Evolutionary conservation across 92 coral and sea anemone genomes (phyloP), one percentile per base, ranked within the genome.

Genomic region (Virgularia gustaviana): DNA sequence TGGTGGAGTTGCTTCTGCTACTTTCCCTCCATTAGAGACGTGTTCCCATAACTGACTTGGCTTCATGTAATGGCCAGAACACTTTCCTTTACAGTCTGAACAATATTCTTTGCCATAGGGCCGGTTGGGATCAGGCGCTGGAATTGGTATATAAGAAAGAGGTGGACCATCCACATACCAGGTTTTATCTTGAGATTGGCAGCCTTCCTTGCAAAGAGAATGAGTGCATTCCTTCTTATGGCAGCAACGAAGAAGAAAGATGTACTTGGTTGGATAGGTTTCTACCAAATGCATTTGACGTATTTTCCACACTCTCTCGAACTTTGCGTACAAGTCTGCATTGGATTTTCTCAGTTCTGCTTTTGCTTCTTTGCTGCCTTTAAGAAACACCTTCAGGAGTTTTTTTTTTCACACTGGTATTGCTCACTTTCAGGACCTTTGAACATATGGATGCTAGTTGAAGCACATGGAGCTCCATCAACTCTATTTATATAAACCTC

Each of bases 401-500:
- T 76, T 67, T 39, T n/a, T n/a, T 47, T 80, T 57, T 76, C 74
- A 36, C 54, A 72, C 73, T 37, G 79, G 12, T 54, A 63, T n/a
- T 25, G 6, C 0, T n/a, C 63, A 27, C 74, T 76, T 43, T 85
- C 59, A 12, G 79, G 81, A 4, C 91, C 91, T 38, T 83, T 83
- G 68, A 22, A 80, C 7, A 87, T 57, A 60, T 77, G 84, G 37
- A 87, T 75, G 23, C 70, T 43, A 10, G 84, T 82, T 29, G 78
- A 54, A 7, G 85, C 86, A 65, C 91, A 83, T 15, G 91, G 83
- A 0, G 88, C 77, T 66, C 85, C 83, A 54, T 83, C 75, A n/a
- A 87, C 86, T 71, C 91, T 76, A 59, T 62, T 34, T 29, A 83
- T 79, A 49, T 83, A 87, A 43, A 81, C 78, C n/a, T 86, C 84